Conservation (phyloP, 2,888 invertebrate genomes). For the Patella depressa region DNA sequence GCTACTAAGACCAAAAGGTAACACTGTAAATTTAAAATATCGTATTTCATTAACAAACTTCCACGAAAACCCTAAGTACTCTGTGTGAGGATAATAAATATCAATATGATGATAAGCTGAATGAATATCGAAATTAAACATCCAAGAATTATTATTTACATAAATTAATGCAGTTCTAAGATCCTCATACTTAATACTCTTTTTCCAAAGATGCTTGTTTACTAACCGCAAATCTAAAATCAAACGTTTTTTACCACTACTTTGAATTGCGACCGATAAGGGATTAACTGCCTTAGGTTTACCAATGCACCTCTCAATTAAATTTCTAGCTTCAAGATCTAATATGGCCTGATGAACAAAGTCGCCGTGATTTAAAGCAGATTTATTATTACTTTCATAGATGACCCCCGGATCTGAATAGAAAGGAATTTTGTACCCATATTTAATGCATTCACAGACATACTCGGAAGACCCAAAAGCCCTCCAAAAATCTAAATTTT, state of each 20-base stretch:
- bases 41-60: not conserved
- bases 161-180: too few relatives aligned
- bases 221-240: too few relatives aligned
- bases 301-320: not conserved
- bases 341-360: not conserved
- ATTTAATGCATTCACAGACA: not conserved
- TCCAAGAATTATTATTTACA: too few relatives aligned
- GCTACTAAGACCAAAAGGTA: not conserved
- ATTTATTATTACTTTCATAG: not conserved
- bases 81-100: not conserved
- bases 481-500: not conserved
- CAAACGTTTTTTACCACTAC: too few relatives aligned
- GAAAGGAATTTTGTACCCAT: not conserved
- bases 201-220: too few relatives aligned
- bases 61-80: not conserved
- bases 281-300: not conserved
- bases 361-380: not conserved
- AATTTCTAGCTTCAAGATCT: not conserved
- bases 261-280: not conserved
- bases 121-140: too few relatives aligned
- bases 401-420: not conserved
- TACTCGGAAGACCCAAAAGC: not conserved
- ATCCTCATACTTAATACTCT: too few relatives aligned
- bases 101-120: not conserved
- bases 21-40: not conserved